phyloP scores from a whole-genome alignment of 2,797 vertebrate genomes.

The Centroberyx gerrardi region DNA sequence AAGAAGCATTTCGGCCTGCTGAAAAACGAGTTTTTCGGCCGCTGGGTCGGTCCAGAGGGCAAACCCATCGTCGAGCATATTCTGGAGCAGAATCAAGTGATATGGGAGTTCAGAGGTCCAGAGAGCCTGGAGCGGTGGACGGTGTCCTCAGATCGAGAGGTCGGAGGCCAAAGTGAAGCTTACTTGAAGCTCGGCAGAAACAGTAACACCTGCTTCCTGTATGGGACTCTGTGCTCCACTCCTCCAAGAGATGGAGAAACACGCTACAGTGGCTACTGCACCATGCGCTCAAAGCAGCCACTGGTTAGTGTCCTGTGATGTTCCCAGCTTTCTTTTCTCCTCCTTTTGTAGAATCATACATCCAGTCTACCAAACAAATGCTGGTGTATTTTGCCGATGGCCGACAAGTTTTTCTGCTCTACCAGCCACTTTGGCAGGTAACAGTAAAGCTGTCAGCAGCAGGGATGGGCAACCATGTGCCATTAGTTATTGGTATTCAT shows the following conservation, averaged over 20 bases:
- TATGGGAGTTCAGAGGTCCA: constrained; percentile 93
- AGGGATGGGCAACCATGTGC: no score
- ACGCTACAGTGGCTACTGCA: constrained; percentile 94
- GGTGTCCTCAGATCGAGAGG: constrained; percentile 91
- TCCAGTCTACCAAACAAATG: not conserved
- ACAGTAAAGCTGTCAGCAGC: no score
- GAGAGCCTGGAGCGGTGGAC: constrained; percentile 91
- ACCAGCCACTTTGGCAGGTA: not conserved
- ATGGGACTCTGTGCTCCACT: constrained; percentile 88
- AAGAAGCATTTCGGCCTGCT: constrained; percentile 86
- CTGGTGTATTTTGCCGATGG: not conserved
- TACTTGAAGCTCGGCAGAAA: constrained; percentile 89
- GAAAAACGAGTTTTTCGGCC: constrained; percentile 84
- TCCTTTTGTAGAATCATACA: not conserved
- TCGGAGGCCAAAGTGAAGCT: constrained; percentile 92
- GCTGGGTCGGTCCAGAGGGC: constrained; percentile 86
- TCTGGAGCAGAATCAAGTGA: constrained; percentile 89
- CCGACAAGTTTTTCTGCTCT: not conserved
- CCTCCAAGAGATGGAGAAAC: constrained; percentile 92
- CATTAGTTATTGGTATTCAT: no score
- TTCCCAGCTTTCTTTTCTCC: not conserved
- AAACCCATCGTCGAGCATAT: constrained; percentile 80
- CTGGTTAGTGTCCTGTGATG: constrained; percentile 84
- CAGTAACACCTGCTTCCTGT: constrained; percentile 88
- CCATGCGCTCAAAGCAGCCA: constrained; percentile 85